Conservation (phyloP, 1,140 invertebrate genomes). For the Battus philenor region DNA sequence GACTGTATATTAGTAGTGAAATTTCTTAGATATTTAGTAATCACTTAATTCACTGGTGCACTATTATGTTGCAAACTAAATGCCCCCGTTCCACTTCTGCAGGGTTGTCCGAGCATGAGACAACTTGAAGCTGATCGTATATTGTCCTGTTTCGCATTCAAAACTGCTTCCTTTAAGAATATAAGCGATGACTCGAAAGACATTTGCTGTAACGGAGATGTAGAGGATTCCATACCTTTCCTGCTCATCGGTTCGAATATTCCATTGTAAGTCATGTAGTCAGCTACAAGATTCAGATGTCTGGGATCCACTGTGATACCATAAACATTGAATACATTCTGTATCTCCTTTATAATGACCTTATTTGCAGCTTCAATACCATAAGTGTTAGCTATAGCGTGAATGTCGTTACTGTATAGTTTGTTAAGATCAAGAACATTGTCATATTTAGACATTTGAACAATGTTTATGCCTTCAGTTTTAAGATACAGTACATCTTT, state of each 20-base stretch:
- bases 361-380: conserved; percentile 97
- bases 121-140: conserved; percentile 92
- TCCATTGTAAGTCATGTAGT: conserved; percentile 99
- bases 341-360: conserved; percentile 93
- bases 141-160: conserved; percentile 83
- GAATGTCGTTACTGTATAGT: conserved; percentile 96
- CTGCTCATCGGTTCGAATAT: conserved; percentile 92
- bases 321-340: conserved; percentile 96
- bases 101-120: conserved; percentile 90
- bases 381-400: conserved; percentile 91
- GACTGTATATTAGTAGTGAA: too few species aligned
- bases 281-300: conserved; percentile 94
- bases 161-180: conserved; percentile 90
- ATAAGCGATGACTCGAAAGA: conserved; percentile 95
- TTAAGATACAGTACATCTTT: conserved; percentile 82
- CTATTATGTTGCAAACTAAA: conserved; percentile 74
- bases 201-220: conserved; percentile 98
- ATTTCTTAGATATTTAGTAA: too few species aligned
- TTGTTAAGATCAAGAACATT: conserved; percentile 89
- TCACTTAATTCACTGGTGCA: conserved; percentile 27
- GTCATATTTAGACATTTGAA: conserved; percentile 90
- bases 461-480: conserved; percentile 96
- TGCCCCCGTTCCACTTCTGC: conserved; percentile 89
- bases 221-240: conserved; percentile 89
- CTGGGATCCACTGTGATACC: conserved; percentile 96